These are phyloP conservation scores for Percopsis transmontana DNA, from an alignment of 2,113 vertebrate genomes.

Conservation along the genomic window DNA sequence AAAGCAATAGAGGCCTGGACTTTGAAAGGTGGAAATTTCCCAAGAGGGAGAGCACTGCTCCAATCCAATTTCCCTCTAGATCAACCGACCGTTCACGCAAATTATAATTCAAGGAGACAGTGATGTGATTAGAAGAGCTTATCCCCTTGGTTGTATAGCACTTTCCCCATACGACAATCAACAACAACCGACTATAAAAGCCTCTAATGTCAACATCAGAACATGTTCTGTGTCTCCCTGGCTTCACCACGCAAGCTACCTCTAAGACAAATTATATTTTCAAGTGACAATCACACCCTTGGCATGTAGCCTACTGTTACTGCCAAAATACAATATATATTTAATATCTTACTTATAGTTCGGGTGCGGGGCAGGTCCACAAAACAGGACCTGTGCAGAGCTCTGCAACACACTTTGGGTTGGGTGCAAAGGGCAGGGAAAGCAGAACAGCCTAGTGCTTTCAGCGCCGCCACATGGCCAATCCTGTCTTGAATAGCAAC, in stretches of 20 bases:
- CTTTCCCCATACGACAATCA: constrained; percentile 45
- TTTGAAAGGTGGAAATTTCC: constrained; percentile 62
- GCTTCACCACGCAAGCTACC: not conserved
- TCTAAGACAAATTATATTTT: too few relatives aligned
- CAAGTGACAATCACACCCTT: too few relatives aligned
- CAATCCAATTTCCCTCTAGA: constrained; percentile 69
- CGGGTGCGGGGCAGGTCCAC: too few relatives aligned
- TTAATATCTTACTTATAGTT: too few relatives aligned
- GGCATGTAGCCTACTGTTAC: too few relatives aligned
- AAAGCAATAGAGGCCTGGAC: constrained; percentile 33
- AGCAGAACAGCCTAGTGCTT: too few relatives aligned
- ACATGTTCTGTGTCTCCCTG: not conserved
- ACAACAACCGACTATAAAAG: constrained; percentile 32
- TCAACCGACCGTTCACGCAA: constrained; percentile 58
- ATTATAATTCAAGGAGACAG: constrained; percentile 66
- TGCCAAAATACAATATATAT: too few relatives aligned
- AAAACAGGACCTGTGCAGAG: too few relatives aligned
- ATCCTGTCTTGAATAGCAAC: too few relatives aligned
- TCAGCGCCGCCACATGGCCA: too few relatives aligned
- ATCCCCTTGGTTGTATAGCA: constrained; percentile 16
- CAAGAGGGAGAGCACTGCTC: constrained; percentile 48
- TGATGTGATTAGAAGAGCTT: constrained; percentile 62
- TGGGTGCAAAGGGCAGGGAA: too few relatives aligned
- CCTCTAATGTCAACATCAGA: constrained; percentile 11
- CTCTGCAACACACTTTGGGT: too few relatives aligned